Evolutionary conservation across 2,888 invertebrate species (phyloP).

Genomic region (Stegophylla sp.): DNA sequence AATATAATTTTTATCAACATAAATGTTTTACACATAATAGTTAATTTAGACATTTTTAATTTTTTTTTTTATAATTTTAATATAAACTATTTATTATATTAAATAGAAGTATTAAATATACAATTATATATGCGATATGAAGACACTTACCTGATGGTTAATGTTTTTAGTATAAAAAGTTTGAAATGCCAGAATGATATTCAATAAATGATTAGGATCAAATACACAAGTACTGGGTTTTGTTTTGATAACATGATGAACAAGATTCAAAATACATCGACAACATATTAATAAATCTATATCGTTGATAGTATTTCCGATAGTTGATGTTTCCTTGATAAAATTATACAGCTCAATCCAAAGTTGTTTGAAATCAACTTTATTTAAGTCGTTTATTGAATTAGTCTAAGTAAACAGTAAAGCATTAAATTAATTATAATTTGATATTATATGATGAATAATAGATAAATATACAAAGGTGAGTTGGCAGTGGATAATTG

Average conservation of each 20-base stretch:
- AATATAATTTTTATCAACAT: too few species aligned
- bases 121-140: too few species aligned
- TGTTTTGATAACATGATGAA: neutral
- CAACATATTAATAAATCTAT: constrained; percentile 19
- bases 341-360: constrained; percentile 17
- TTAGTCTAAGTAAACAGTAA: constrained; percentile 11
- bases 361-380: constrained; percentile 22
- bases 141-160: too few species aligned
- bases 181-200: constrained; percentile 30
- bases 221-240: neutral
- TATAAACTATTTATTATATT: too few species aligned
- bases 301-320: constrained; percentile 1
- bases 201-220: neutral
- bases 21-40: too few species aligned
- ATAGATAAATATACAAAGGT: neutral
- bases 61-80: too few species aligned
- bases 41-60: too few species aligned
- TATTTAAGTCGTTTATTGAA: constrained; percentile 32
- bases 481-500: too few species aligned
- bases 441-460: neutral
- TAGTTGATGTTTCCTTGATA: neutral
- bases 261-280: constrained; percentile 25
- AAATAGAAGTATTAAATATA: too few species aligned
- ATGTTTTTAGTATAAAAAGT: constrained; percentile 17
- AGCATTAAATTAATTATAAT: neutral